These are phyloP conservation scores for Mobula birostris DNA, from an alignment of 2,113 vertebrate genomes.

Conservation along the genomic window DNA sequence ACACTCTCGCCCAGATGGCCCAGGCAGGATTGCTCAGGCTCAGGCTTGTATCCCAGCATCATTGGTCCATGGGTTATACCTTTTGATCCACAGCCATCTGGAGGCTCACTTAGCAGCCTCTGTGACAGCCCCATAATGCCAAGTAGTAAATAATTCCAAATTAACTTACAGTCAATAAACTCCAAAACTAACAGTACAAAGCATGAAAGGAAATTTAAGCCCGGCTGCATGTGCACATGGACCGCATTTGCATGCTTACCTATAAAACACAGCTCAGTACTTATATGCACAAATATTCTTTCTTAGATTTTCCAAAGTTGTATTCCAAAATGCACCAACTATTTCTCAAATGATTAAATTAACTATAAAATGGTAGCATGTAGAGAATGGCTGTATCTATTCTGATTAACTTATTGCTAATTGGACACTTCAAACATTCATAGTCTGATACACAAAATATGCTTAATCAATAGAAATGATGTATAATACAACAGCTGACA, in stretches of 20 bases:
- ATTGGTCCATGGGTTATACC: too few species aligned
- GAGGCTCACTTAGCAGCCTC: too few species aligned
- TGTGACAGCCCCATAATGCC: too few species aligned
- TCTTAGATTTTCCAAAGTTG: neutral
- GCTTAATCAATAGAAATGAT: neutral
- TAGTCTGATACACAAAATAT: neutral
- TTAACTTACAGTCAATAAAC: neutral
- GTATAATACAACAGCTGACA: neutral
- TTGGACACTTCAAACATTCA: neutral
- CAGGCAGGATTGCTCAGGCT: too few species aligned
- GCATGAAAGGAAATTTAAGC: neutral
- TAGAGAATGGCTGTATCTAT: neutral
- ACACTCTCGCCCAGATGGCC: too few species aligned
- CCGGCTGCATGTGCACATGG: neutral
- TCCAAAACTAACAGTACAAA: neutral
- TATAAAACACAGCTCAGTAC: neutral
- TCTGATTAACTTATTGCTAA: neutral
- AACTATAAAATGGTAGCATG: neutral
- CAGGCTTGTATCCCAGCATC: too few species aligned
- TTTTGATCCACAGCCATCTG: too few species aligned
- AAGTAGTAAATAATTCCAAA: neutral
- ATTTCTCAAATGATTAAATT: neutral
- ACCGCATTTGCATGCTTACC: neutral
- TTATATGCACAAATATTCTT: neutral
- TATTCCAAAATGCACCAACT: neutral